Evolutionary conservation across 2,888 invertebrate genomes (phyloP), one percentile per base, ranked within the genome.

Genomic region (Lepidochrysops patricia): DNA sequence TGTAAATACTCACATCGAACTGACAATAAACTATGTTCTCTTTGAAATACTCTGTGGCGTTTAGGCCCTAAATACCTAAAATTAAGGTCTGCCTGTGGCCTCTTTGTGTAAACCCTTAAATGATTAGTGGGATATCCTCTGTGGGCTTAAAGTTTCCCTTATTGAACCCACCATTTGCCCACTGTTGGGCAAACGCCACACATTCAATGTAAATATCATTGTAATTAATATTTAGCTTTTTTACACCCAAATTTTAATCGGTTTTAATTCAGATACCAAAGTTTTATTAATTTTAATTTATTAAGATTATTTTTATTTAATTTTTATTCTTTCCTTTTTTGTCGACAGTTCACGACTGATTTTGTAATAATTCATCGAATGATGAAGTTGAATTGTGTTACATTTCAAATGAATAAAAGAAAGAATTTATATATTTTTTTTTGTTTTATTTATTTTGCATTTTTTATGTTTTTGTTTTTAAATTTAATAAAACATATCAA

Each of bases 201-300:
- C 23, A 1, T 19, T 43, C 67, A 76, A 71, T 87, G 86, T 88
- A 88, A 78, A 88, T 87, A 72, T 68, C 72, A 75, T 77, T 81
- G 77, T 84, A 82, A 77, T 79, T 80, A 79, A 78, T 81, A 77
- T 78, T 79, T 74, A 74, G 76, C 79, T 76, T 65, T 85, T 82
- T 77, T 83, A 82, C 79, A 80, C 54, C 79, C 80, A 82, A 87
- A 84, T 83, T 79, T 79, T 80, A 84, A 86, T 87, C 84, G 86
- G 87, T 84, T 81, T 83, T 84, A 87, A 84, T 82, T 83, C 82
- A 82, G 77, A 89, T 89, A 87, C 89, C 89, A 89, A 89, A 89
- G 89, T 89, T 87, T 84, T 82, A 80, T 79, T 84, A 84, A 77
- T 76, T 74, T 79, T 86, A 84, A 83, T 78, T 82, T 86, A 77